Evolutionary conservation across 2,888 invertebrate species (phyloP).

Genomic region (Ligdia adustata): DNA sequence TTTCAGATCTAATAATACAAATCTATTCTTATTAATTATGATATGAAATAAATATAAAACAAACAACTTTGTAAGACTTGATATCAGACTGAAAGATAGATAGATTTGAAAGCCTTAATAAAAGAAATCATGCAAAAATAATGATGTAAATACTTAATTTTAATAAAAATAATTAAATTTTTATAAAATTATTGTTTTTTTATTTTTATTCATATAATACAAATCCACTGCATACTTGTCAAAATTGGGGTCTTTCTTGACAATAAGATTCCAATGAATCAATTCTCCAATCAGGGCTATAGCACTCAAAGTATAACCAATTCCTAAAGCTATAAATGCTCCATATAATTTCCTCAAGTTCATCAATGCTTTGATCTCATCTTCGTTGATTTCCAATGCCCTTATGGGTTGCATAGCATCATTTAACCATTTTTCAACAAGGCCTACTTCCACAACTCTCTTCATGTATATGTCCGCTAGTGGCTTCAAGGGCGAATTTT

Average conservation of each 20-base stretch:
- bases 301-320: conserved; percentile 87
- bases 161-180: too few relatives aligned
- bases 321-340: conserved; percentile 88
- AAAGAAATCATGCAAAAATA: conserved; percentile 43
- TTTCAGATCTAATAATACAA: too few relatives aligned
- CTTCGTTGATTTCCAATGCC: conserved; percentile 82
- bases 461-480: conserved; percentile 87
- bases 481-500: conserved; percentile 90
- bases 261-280: conserved; percentile 86
- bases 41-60: conserved; percentile 17
- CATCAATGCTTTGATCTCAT: conserved; percentile 89
- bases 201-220: conserved; percentile 78
- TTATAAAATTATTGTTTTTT: conserved; percentile 39
- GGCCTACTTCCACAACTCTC: conserved; percentile 88
- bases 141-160: too few relatives aligned
- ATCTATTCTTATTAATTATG: too few relatives aligned
- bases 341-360: conserved; percentile 91
- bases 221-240: conserved; percentile 87
- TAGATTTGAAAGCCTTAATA: conserved; percentile 48
- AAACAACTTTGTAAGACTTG: conserved; percentile 16
- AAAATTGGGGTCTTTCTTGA: conserved; percentile 87
- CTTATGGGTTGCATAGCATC: conserved; percentile 87
- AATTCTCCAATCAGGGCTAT: conserved; percentile 85
- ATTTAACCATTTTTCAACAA: conserved; percentile 91
- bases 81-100: conserved; percentile 49